phyloP scores from a whole-genome alignment of 1,140 invertebrate species.

The Geopemphigus sp. region DNA sequence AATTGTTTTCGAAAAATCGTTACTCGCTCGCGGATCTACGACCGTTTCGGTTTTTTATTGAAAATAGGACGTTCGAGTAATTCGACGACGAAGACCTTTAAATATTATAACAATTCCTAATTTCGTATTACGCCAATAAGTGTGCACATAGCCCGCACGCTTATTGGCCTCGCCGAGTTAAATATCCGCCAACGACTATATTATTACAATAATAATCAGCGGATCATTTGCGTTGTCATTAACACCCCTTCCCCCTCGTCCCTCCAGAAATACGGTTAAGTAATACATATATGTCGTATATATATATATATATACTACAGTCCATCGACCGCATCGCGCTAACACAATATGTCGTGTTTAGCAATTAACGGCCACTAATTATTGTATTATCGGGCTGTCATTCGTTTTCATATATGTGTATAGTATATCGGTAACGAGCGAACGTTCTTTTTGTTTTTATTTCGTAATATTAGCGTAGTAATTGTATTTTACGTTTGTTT shows the following conservation, averaged over 20 bases:
- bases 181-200: background rate
- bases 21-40: too few relatives aligned
- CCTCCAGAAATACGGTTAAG: conserved; percentile 1
- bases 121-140: too few relatives aligned
- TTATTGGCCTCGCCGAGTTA: too few relatives aligned
- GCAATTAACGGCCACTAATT: background rate
- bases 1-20: too few relatives aligned
- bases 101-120: too few relatives aligned
- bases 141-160: too few relatives aligned
- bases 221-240: too few relatives aligned
- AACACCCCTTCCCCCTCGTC: too few relatives aligned
- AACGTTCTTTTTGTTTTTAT: background rate
- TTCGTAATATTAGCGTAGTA: background rate
- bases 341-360: background rate
- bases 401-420: background rate
- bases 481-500: too few relatives aligned
- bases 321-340: background rate
- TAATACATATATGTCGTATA: background rate
- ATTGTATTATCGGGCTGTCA: background rate
- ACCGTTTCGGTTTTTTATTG: too few relatives aligned
- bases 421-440: background rate
- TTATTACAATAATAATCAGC: background rate
- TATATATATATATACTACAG: background rate
- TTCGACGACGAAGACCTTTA: too few relatives aligned
- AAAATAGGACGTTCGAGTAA: too few relatives aligned